Conservation (phyloP, 2,888 invertebrate species). For the Zaprionus bogoriensis region DNA sequence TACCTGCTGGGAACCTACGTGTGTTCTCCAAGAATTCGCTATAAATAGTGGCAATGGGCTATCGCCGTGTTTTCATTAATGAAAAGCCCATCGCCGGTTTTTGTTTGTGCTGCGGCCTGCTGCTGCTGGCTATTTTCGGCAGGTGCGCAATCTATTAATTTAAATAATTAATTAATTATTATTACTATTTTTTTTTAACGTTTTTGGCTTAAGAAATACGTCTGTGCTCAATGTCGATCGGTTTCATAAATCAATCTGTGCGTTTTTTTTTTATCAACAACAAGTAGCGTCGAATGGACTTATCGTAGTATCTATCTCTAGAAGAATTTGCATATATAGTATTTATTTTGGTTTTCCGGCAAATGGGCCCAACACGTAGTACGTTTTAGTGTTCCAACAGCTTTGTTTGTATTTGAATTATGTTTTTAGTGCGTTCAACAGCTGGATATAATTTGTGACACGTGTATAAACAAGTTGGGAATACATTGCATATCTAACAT, state of each 20-base stretch:
- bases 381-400: not conserved
- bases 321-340: not conserved
- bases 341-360: not conserved
- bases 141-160: slow-evolving; percentile 40
- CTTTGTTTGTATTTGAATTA: not conserved
- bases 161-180: slow-evolving; percentile 2
- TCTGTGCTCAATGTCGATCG: slow-evolving; percentile 13
- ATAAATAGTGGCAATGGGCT: slow-evolving; percentile 24
- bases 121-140: slow-evolving; percentile 33
- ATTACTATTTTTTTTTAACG: not conserved
- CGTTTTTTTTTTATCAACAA: slow-evolving; percentile 19
- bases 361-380: not conserved
- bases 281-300: slow-evolving; percentile 15
- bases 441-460: too few relatives aligned
- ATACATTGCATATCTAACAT: too few relatives aligned
- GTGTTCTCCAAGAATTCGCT: slow-evolving; percentile 13
- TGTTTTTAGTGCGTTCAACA: too few relatives aligned
- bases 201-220: not conserved
- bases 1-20: not conserved
- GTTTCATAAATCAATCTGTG: slow-evolving; percentile 34
- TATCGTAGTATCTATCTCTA: slow-evolving; percentile 20
- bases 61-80: slow-evolving; percentile 18
- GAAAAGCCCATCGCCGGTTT: slow-evolving; percentile 20
- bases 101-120: slow-evolving; percentile 11
- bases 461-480: too few relatives aligned